Base-by-base conservation (phyloP, 2,888 invertebrate species). In the Branchellion lobata region DNA sequence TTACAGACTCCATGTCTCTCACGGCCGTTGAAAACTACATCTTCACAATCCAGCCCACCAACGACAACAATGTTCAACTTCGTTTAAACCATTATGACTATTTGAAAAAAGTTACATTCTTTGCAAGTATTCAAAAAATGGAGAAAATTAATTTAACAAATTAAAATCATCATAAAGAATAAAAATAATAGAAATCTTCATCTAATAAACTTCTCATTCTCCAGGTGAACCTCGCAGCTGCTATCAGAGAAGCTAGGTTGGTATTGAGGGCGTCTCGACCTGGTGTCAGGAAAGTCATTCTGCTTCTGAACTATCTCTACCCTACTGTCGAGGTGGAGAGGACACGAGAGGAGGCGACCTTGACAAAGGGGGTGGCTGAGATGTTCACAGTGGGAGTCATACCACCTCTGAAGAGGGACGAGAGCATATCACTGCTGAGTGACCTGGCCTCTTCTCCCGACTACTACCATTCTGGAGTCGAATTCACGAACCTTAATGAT, bases 11-110 rank as follows among this genome's bases (percentile, higher is more conserved):
- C 31, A 68, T 11, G 51, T 53, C 47, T 40, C 24, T 21, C 0
- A 47, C 3, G 0, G 31, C 77, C 21, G 33, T 81, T 5, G 18
- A 51, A 24, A 68, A 69, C 27, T 40, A 31, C 14, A 73, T 80
- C 27, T 40, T 14, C n/a, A 29, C 24, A 1, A 40, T 80, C 0
- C 27, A 11, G n/a, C 76, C 68, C 53, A 57, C 29, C 0, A 76
- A 79, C 0, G 82, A 81, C 1, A 72, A 79, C 29, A 82, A 57
- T 57, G 61, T 57, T 81, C 11, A 82, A 82, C 80, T 74, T 82
- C 29, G n/a, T n/a, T n/a, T n/a, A n/a, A n/a, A n/a, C n/a, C n/a
- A n/a, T n/a, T n/a, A n/a, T n/a, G n/a, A n/a, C n/a, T n/a, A n/a
- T n/a, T n/a, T n/a, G n/a, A n/a, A n/a, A n/a, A n/a, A n/a, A n/a